phyloP scores from a whole-genome alignment of 1,140 invertebrate species.

The Nixonia krombeini region DNA sequence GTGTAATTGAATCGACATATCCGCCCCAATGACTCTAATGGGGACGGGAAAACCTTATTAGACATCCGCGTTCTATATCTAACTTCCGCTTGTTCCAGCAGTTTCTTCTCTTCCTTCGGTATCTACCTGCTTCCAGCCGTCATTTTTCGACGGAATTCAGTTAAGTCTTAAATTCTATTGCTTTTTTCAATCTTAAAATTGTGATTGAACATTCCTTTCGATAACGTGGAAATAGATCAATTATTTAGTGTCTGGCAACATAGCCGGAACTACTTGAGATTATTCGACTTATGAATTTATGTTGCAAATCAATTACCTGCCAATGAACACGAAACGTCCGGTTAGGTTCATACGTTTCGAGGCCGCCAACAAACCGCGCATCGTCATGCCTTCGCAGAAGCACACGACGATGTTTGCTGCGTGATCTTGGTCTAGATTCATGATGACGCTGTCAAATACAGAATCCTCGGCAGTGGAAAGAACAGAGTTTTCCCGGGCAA shows the following conservation, averaged over 20 bases:
- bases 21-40: constrained; percentile 1
- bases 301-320: constrained; percentile 78
- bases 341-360: constrained; percentile 76
- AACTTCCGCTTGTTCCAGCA: constrained; percentile 42
- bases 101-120: constrained; percentile 11
- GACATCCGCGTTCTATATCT: constrained; percentile 37
- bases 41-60: constrained; percentile 6
- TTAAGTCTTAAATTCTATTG: neutral
- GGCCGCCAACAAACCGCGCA: constrained; percentile 79
- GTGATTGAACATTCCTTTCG: too few relatives aligned
- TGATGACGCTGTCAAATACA: constrained; percentile 76
- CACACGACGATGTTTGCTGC: constrained; percentile 83
- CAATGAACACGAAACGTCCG: constrained; percentile 78
- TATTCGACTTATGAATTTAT: too few relatives aligned
- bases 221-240: too few relatives aligned
- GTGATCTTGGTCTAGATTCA: constrained; percentile 73
- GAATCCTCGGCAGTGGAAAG: constrained; percentile 76
- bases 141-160: constrained; percentile 1
- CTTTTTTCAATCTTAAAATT: too few relatives aligned
- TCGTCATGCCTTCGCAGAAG: constrained; percentile 86
- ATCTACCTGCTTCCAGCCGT: neutral
- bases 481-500: constrained; percentile 80
- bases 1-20: constrained; percentile 31
- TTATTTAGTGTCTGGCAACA: too few relatives aligned
- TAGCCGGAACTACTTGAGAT: too few relatives aligned